phyloP scores from a whole-genome alignment of 1,140 invertebrate genomes.

The Drosophila arizonae region DNA sequence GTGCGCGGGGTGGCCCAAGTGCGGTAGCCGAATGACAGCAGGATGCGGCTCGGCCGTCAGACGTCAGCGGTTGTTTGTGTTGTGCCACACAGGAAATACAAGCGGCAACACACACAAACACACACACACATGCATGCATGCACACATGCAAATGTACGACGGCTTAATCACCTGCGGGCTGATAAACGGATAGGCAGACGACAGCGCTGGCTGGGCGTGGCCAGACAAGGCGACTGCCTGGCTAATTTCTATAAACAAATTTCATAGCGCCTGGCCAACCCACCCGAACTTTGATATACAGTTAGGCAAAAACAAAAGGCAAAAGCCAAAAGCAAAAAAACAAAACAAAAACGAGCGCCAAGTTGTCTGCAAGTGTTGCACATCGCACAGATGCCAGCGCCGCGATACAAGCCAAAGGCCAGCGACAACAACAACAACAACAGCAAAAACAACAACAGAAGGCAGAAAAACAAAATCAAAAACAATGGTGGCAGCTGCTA shows the following conservation, averaged over 20 bases:
- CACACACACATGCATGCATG: constrained; percentile 11
- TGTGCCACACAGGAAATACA: constrained; percentile 50
- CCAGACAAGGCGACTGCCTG: constrained; percentile 50
- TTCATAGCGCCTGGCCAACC: constrained; percentile 48
- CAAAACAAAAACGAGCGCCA: constrained; percentile 54
- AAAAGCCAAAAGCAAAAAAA: no score
- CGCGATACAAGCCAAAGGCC: constrained; percentile 77
- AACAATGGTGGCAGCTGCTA: constrained; percentile 76
- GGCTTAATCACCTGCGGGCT: constrained; percentile 79
- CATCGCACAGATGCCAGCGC: constrained; percentile 74
- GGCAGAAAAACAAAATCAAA: constrained; percentile 50
- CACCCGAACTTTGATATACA: constrained; percentile 45
- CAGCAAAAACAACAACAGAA: constrained; percentile 43
- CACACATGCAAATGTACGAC: constrained; percentile 51
- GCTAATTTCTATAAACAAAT: constrained; percentile 77
- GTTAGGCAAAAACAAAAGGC: constrained; percentile 22
- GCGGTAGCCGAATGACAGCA: constrained; percentile 71
- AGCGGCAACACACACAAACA: background rate
- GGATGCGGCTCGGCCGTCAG: constrained; percentile 52
- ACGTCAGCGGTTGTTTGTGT: constrained; percentile 11
- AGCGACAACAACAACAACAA: constrained; percentile 39
- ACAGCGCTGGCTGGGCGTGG: constrained; percentile 48
- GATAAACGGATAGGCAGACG: constrained; percentile 41
- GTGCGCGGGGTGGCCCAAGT: constrained; percentile 37
- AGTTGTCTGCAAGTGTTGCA: constrained; percentile 78